A percentile compares a stretch with the other conserved stretches of the same genome.
These are phyloP conservation scores for Peucedramus taeniatus DNA, from an alignment of 2,113 vertebrate genomes.

Conservation along the genomic window DNA sequence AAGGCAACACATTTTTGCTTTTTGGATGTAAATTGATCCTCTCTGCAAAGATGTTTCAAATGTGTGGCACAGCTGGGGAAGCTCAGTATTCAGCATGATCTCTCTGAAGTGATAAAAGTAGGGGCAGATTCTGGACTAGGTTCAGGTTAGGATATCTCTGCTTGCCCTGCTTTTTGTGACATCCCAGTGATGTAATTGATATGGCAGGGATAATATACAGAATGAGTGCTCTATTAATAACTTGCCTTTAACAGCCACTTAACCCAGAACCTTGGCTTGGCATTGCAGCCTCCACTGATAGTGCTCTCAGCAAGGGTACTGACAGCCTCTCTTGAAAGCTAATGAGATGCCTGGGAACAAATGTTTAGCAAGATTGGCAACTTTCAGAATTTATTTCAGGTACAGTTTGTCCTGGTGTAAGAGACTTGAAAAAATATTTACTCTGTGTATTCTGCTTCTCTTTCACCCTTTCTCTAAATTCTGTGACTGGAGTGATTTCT, in stretches of 20 bases:
- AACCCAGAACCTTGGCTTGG: neutral
- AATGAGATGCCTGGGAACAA: neutral
- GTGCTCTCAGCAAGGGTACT: neutral
- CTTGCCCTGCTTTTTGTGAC: neutral
- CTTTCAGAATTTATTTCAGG: neutral
- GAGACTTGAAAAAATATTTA: neutral
- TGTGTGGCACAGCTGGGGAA: neutral
- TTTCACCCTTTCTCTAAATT: neutral
- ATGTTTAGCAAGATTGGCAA: neutral
- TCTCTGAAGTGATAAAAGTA: neutral
- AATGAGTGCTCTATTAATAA: conserved; percentile 42
- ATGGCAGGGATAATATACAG: neutral
- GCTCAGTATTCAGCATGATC: neutral
- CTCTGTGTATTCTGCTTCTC: neutral
- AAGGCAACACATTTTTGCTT: neutral
- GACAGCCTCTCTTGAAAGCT: neutral
- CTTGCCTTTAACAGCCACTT: neutral
- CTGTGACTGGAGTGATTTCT: neutral
- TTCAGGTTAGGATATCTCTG: neutral
- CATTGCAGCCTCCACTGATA: neutral
- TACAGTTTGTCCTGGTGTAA: neutral
- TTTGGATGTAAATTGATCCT: neutral
- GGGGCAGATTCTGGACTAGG: neutral
- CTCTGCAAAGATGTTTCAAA: neutral
- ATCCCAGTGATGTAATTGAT: neutral